phyloP scores from a whole-genome alignment of 2,888 invertebrate species.

The Corythucha ciliata region DNA sequence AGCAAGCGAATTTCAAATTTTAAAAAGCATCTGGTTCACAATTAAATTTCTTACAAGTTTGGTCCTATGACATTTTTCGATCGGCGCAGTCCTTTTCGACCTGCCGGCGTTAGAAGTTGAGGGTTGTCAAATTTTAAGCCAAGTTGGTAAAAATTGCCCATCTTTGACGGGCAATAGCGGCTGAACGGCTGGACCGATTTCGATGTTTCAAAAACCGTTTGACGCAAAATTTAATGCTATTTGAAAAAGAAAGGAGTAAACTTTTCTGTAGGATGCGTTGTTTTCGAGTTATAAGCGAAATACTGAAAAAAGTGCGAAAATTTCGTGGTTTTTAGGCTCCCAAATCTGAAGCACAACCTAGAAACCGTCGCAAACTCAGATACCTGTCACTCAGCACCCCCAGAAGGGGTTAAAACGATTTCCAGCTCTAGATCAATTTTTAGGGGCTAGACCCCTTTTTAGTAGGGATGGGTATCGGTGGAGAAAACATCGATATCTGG shows the following conservation, averaged over 20 bases:
- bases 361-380: constrained; percentile 5
- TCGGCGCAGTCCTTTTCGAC: constrained; percentile 7
- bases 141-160: constrained; percentile 13
- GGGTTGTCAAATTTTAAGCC: not conserved
- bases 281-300: constrained; percentile 2
- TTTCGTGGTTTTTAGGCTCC: not conserved
- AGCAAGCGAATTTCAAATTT: constrained; percentile 7
- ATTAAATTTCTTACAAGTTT: constrained; percentile 8
- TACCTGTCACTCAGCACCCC: not conserved
- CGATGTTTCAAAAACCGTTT: not conserved
- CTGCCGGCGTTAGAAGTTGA: not conserved
- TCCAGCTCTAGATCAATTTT: not conserved
- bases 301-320: constrained; percentile 6
- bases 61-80: not conserved
- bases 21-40: not conserved
- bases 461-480: too few relatives aligned
- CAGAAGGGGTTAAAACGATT: constrained; percentile 7
- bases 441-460: constrained; percentile 1
- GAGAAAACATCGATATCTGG: too few relatives aligned
- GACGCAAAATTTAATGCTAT: constrained; percentile 7
- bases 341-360: not conserved
- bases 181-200: constrained; percentile 9
- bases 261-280: not conserved
- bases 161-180: constrained; percentile 4
- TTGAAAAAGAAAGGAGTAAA: not conserved